A percentile compares a stretch with the other conserved stretches of the same genome.
Conservation (phyloP, 2,797 vertebrate genomes). For the Eulemur mongoz region DNA sequence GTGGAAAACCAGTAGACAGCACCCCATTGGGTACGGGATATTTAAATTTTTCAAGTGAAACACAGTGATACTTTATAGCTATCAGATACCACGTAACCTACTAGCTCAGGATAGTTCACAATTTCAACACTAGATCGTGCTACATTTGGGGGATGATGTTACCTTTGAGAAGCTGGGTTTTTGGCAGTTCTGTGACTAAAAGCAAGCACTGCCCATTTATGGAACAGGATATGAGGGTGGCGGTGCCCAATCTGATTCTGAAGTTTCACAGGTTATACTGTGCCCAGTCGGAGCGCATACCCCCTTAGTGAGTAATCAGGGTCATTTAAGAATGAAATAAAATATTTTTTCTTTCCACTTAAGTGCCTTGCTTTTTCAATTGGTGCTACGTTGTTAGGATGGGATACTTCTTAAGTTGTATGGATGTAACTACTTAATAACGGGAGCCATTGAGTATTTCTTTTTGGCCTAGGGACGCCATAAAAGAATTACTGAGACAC, state of each 20-base stretch:
- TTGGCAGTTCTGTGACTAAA: background rate
- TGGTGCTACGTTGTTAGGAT: background rate
- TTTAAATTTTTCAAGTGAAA: background rate
- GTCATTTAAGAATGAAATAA: background rate
- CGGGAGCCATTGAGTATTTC: background rate
- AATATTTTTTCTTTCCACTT: background rate
- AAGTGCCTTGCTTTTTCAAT: background rate
- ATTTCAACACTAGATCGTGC: background rate
- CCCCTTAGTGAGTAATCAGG: background rate
- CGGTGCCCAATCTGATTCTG: background rate
- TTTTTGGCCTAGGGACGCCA: background rate
- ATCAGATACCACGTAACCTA: rapidly evolving
- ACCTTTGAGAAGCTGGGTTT: background rate
- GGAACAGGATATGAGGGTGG: background rate
- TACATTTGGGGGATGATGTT: background rate
- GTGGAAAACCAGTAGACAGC: background rate
- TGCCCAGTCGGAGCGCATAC: background rate
- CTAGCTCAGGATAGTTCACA: background rate
- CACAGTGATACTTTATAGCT: background rate
- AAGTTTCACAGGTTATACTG: background rate
- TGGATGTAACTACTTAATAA: background rate
- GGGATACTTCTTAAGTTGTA: background rate
- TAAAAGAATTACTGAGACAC: background rate
- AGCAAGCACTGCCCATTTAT: background rate
- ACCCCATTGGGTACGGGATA: background rate